A percentile compares a stretch with the other conserved stretches of the same genome.
Conservation (phyloP, 2,888 invertebrate genomes). For the Seira ritae region DNA sequence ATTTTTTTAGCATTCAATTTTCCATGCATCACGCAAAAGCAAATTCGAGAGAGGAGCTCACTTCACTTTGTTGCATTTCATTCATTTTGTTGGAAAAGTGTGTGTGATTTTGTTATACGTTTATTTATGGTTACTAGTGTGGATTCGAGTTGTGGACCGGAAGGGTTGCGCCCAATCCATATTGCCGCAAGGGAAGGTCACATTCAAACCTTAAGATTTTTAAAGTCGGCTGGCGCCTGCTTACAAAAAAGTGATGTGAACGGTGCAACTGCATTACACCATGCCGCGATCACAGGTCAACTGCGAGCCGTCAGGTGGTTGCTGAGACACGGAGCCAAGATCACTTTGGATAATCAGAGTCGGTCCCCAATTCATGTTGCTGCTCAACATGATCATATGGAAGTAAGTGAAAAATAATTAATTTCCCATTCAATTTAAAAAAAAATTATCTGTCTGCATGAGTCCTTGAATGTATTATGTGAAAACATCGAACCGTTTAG, state of each 20-base stretch:
- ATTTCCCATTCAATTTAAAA: conserved; percentile 13
- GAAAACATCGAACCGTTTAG: too few species aligned
- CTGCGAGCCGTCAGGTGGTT: conserved; percentile 85
- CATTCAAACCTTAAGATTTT: conserved; percentile 74
- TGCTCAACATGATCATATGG: conserved; percentile 91
- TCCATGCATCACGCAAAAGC: neutral
- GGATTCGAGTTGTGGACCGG: conserved; percentile 75
- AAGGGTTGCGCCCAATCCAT: conserved; percentile 92
- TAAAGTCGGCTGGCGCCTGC: conserved; percentile 70
- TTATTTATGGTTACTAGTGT: conserved; percentile 68
- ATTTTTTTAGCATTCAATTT: neutral
- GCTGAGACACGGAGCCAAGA: conserved; percentile 86
- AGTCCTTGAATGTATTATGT: neutral
- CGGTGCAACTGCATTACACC: conserved; percentile 76
- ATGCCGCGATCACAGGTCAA: conserved; percentile 77
- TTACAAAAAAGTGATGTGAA: conserved; percentile 70
- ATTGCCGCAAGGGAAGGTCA: conserved; percentile 92
- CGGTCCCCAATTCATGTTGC: conserved; percentile 95
- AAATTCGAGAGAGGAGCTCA: neutral
- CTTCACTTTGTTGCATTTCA: neutral
- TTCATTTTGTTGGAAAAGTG: conserved; percentile 8
- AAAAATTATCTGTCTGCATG: conserved; percentile 41
- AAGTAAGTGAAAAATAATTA: conserved; percentile 80
- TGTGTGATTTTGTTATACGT: conserved; percentile 42
- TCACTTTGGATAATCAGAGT: conserved; percentile 89